phyloP scores from a whole-genome alignment of 2,113 vertebrate species.

The Naja naja region DNA sequence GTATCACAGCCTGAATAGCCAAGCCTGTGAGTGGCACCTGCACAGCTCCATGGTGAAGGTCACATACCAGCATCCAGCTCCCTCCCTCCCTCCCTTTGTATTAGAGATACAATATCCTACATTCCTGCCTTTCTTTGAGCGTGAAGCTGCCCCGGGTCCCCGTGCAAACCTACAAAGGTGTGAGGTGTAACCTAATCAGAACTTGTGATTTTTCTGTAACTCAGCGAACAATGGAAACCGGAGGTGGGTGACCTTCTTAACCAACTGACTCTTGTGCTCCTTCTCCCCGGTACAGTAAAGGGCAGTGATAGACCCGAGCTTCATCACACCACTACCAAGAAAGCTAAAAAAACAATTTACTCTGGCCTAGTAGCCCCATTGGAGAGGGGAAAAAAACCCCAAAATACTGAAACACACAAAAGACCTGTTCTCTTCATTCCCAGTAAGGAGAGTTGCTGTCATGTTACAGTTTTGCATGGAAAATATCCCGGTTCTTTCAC shows the following conservation, averaged over 20 bases:
- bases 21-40: conserved; percentile 67
- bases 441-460: not conserved
- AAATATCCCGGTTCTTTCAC: not conserved
- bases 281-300: conserved; percentile 2
- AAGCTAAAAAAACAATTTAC: not conserved
- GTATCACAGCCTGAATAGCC: conserved; percentile 61
- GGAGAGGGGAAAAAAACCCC: not conserved
- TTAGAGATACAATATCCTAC: conserved; percentile 61
- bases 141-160: conserved; percentile 61
- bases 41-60: conserved; percentile 62
- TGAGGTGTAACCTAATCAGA: conserved; percentile 61
- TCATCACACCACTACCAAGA: not conserved
- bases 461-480: not conserved
- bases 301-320: not conserved
- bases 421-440: not conserved
- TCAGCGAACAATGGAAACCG: conserved; percentile 28
- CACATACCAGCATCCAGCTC: conserved; percentile 65
- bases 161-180: conserved; percentile 62
- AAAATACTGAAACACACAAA: conserved; percentile 29
- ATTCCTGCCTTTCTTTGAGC: conserved; percentile 69
- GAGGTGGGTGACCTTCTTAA: conserved; percentile 34
- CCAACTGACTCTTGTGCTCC: not conserved
- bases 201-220: conserved; percentile 42
- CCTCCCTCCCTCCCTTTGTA: conserved; percentile 49
- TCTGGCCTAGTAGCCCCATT: conserved; percentile 39